These are phyloP conservation scores for Polia nebulosa DNA, from an alignment of 2,888 invertebrate species.

Conservation along the genomic window DNA sequence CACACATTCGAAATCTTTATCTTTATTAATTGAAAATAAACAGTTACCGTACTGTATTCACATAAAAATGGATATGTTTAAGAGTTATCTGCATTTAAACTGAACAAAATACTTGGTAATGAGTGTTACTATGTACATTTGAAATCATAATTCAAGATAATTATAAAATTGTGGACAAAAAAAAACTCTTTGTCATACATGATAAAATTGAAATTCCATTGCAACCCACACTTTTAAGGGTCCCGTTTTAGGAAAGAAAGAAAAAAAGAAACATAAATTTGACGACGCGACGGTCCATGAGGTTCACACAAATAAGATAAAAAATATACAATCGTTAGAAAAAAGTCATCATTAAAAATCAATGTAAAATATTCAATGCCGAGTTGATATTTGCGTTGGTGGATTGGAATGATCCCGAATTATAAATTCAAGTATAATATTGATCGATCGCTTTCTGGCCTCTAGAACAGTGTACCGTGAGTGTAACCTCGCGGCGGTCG, in stretches of 20 bases:
- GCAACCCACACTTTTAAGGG: not conserved
- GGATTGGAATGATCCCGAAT: not conserved
- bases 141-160: not conserved
- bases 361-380: too few species aligned
- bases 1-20: not conserved
- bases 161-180: not conserved
- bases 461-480: not conserved
- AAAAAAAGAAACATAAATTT: too few species aligned
- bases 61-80: too few species aligned
- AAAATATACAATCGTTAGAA: too few species aligned
- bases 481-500: not conserved
- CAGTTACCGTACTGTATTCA: too few species aligned
- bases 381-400: not conserved
- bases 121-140: not conserved
- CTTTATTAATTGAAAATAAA: not conserved
- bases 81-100: not conserved
- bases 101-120: not conserved
- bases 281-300: too few species aligned
- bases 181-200: not conserved
- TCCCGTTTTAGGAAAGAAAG: too few species aligned
- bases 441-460: too few species aligned
- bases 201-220: not conserved
- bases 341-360: too few species aligned
- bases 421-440: not conserved
- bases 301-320: too few species aligned